phyloP scores from a whole-genome alignment of 2,113 vertebrate genomes.

The Sterrhoptilus dennistouni region DNA sequence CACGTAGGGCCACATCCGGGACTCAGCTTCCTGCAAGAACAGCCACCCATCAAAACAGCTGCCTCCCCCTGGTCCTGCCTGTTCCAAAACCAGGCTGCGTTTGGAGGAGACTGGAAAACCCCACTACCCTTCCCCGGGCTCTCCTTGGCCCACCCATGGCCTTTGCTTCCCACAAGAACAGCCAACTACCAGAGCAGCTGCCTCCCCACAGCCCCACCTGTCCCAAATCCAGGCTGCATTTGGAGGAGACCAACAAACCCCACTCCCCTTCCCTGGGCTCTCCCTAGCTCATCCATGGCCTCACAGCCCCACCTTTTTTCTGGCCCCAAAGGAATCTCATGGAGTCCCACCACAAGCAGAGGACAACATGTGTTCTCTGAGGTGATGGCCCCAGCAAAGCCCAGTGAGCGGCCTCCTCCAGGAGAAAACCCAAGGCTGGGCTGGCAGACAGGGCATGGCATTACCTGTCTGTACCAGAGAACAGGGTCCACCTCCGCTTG shows the following conservation, averaged over 20 bases:
- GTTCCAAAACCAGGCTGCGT: neutral
- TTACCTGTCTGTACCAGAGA: slow-evolving; percentile 99
- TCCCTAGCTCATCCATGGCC: neutral
- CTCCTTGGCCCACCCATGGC: accelerated
- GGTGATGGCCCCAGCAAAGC: neutral
- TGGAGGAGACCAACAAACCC: neutral
- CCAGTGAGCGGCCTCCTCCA: neutral
- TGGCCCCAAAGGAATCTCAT: neutral
- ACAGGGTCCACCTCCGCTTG: slow-evolving; percentile 89
- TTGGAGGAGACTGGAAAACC: neutral
- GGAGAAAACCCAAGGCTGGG: neutral
- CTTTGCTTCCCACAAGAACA: slow-evolving; percentile 67
- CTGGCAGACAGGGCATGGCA: neutral
- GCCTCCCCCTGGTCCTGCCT: neutral
- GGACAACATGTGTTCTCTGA: accelerated
- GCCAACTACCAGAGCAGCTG: neutral
- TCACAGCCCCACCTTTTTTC: neutral
- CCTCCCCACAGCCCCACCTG: neutral
- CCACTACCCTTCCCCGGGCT: neutral
- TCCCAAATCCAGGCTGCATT: neutral
- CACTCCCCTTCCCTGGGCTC: accelerated
- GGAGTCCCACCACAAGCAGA: neutral
- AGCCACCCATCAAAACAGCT: neutral
- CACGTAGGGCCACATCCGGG: slow-evolving; percentile 86
- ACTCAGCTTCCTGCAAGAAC: slow-evolving; percentile 80